Conservation (phyloP, 2,797 vertebrate species). For the Okamejei kenojei region DNA sequence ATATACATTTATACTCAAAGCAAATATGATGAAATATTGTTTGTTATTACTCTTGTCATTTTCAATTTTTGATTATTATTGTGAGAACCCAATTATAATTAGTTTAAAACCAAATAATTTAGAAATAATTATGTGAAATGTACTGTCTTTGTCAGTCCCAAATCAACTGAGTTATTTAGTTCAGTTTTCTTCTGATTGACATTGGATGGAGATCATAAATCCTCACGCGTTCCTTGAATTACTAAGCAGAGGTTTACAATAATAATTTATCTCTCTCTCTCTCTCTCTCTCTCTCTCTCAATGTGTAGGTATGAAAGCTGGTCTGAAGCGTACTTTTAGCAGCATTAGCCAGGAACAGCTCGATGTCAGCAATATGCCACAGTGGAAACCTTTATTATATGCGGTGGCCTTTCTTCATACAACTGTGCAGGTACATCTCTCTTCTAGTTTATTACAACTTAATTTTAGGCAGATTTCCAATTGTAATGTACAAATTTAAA, state of each 20-base stretch:
- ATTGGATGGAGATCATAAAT: not conserved
- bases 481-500: not conserved
- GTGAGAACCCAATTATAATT: not conserved
- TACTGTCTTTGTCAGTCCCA: not conserved
- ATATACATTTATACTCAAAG: not conserved
- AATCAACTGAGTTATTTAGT: not conserved
- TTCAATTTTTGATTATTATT: not conserved
- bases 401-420: constrained; percentile 75
- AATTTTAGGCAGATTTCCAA: not conserved
- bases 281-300: not conserved
- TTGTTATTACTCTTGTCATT: not conserved
- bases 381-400: constrained; percentile 73
- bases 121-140: not conserved
- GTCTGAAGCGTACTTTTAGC: constrained; percentile 69
- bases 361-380: constrained; percentile 64
- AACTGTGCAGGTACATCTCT: constrained; percentile 65
- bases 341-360: constrained; percentile 67
- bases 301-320: constrained; percentile 68
- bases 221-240: not conserved
- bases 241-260: not conserved
- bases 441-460: not conserved
- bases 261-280: not conserved
- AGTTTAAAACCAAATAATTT: not conserved
- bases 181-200: not conserved
- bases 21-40: not conserved